phyloP scores from a whole-genome alignment of 2,797 vertebrate species.

The Prunella strophiata region DNA sequence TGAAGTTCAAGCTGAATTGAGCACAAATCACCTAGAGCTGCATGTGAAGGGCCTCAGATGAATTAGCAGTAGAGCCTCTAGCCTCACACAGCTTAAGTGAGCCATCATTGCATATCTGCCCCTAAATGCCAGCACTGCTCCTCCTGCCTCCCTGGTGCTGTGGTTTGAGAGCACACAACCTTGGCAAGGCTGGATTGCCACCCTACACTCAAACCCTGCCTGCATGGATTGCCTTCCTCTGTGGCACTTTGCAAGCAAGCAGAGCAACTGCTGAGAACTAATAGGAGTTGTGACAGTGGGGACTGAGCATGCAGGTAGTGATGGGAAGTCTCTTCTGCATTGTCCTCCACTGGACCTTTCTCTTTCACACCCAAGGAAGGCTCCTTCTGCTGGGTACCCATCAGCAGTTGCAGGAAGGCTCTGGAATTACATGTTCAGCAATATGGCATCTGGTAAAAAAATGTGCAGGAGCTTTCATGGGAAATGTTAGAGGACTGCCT shows the following conservation, averaged over 20 bases:
- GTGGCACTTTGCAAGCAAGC: not conserved
- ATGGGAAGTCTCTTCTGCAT: not conserved
- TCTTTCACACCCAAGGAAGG: not conserved
- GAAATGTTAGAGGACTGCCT: not conserved
- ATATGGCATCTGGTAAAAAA: not conserved
- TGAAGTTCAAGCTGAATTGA: constrained; percentile 29
- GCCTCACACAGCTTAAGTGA: not conserved
- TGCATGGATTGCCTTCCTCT: not conserved
- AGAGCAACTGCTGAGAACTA: not conserved
- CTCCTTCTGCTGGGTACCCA: not conserved
- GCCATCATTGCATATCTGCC: not conserved
- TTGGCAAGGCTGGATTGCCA: not conserved
- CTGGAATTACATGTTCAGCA: not conserved
- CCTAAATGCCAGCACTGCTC: not conserved
- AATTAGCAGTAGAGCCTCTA: not conserved
- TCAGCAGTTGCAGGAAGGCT: not conserved
- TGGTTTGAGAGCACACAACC: not conserved
- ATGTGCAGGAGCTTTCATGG: not conserved
- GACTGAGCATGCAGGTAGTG: accelerated
- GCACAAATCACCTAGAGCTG: not conserved
- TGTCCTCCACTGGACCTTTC: not conserved
- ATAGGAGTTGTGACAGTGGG: not conserved
- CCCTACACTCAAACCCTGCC: accelerated
- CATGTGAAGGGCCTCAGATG: not conserved
- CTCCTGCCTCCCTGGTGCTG: not conserved